Base-by-base conservation (phyloP, 2,888 invertebrate genomes). In the Epistrophe eligans region DNA sequence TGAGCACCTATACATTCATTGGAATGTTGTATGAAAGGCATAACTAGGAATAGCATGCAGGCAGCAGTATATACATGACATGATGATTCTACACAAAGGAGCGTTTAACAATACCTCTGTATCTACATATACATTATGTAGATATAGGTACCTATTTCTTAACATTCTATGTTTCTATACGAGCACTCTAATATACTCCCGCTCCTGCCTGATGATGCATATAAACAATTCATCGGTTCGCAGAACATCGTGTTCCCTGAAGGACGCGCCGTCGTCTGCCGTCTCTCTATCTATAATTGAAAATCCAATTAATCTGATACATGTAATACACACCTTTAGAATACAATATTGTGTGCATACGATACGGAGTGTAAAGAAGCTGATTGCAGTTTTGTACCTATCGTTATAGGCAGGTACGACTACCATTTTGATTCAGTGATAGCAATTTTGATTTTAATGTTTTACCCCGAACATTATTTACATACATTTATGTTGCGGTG, bases 201-300 rank as follows among this genome's bases (percentile, higher is more conserved):
- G 32, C 60, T 76, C 52, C 57, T 55, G 70, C 60, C 66, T 79
- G 76, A 82, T 81, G 87, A 60, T 62, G 76, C 76, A 80, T 79
- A 89, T 89, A 89, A 88, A 88, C 89, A 88, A 88, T 89, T 83
- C 83, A 88, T 84, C 71, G 85, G 50, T 74, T 87, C 82, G 74
- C 77, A 71, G 82, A 79, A 74, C 71, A 77, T 60, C 71, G 74
- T 87, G 60, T 52, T 79, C 79, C 79, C 85, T 74, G 60, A 87
- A 87, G 85, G 82, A 82, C 79, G 70, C 40, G 55, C 17, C 70
- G 40, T 13, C 50, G 43, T 50, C 50, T 50, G 11, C 50, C 50
- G 11, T 87, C 71, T 77, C 62, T 79, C 62, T 64, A 87, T 87
- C 50, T 87, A 87, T 87, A 87, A 87, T 87, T 87, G 85, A 87